Evolutionary conservation across 2,888 invertebrate genomes (phyloP), one percentile per base, ranked within the genome.

Genomic region (Coelinius sp.): DNA sequence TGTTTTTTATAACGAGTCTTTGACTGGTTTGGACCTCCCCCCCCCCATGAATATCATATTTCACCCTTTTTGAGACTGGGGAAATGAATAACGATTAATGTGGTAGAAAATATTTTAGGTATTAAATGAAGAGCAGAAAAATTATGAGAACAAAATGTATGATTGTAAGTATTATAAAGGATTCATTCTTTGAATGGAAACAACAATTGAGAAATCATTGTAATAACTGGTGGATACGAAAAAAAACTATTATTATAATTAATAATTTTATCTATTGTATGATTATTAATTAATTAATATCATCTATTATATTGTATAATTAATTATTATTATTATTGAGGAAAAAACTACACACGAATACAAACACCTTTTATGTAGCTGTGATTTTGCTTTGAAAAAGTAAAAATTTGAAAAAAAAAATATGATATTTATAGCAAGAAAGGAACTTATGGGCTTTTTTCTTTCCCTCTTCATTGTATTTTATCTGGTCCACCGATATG

Each of bases 311-410:
- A 27, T 71, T 38, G 67, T 79, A 74, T 75, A 70, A 79, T 80
- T 76, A 74, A 81, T 77, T 81, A 83, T 81, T 79, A 83, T 71
- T 62, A 74, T 75, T 83, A 78, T n/a, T n/a, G n/a, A n/a, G n/a
- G n/a, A n/a, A n/a, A n/a, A n/a, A 41, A 59, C 14, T n/a, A 44
- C 22, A 66, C 38, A 38, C 66, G 64, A 73, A 75, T 73, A 70
- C 74, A 84, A 82, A 87, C 85, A 86, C 85, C 82, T 86, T 68
- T 31, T 86, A 87, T 87, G 87, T 87, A 87, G 86, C 87, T 87
- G 87, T 87, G 87, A 87, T 87, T 87, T 87, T 86, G 86, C 87
- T 87, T 87, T 87, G 83, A 84, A 85, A 84, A 86, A 87, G 86
- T 87, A 83, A 86, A 86, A 83, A 85, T 85, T 86, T 86, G 86